Evolutionary conservation across 2,113 vertebrate species (phyloP).

Genomic region (Talpa occidentalis): DNA sequence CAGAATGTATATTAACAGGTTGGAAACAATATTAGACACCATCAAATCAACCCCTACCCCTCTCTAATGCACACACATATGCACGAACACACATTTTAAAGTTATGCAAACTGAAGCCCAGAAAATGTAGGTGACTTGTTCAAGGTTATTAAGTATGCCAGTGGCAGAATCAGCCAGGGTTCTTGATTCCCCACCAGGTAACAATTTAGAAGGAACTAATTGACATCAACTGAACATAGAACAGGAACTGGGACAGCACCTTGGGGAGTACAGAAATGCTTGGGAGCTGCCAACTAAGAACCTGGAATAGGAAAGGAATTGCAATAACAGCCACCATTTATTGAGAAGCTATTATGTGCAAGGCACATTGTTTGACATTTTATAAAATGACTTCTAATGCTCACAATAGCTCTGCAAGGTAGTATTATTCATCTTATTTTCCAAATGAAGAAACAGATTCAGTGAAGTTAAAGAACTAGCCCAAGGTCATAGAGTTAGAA

Average conservation of each 20-base stretch:
- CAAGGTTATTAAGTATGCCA: conserved; percentile 54
- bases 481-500: conserved; percentile 46
- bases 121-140: conserved; percentile 45
- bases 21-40: not conserved
- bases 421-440: conserved; percentile 22
- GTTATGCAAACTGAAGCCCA: not conserved
- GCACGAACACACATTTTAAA: not conserved
- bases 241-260: conserved; percentile 16
- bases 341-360: conserved; percentile 58
- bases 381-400: conserved; percentile 43
- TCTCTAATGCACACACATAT: not conserved
- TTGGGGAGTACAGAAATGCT: conserved; percentile 17
- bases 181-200: conserved; percentile 36
- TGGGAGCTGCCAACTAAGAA: not conserved
- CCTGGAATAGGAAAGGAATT: conserved; percentile 18
- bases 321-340: conserved; percentile 16
- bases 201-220: conserved; percentile 55
- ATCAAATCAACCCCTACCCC: not conserved
- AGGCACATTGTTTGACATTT: not conserved
- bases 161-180: not conserved
- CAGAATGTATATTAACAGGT: not conserved
- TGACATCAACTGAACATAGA: conserved; percentile 39
- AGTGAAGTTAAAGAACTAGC: conserved; percentile 17
- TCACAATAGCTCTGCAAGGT: not conserved
- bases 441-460: conserved; percentile 33